Evolutionary conservation across 2,888 invertebrate species (phyloP), one percentile per base, ranked within the genome.

Genomic region (Phaonia tiefii): DNA sequence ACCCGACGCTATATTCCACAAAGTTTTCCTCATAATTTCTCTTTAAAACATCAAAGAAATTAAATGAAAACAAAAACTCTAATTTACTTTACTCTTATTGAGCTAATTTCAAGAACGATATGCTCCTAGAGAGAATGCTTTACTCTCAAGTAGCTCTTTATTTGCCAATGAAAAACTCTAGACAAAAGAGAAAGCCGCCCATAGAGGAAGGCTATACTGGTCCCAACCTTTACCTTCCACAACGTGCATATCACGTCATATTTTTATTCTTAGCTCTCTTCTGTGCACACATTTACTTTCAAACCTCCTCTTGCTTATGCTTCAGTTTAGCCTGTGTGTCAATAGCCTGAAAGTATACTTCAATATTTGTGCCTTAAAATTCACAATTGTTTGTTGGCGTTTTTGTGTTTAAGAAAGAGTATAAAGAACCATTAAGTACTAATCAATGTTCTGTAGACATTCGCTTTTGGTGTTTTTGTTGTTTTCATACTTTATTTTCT

Each of bases 281-380:
- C 11, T 51, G 17, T 3, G 51, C 51, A 31, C 8, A 31, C 51
- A 51, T 51, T 51, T 17, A 20, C 2, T 8, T 51, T 51, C 15
- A 49, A 17, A 1, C 51, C 5, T 5, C 51, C 51, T 51, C 8
- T 31, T 8, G 31, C 31, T 31, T 31, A 31, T 5, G 49, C 49
- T 49, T 49, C 49, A 15, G 8, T 8, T 51, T 51, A 5, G 10
- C 51, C 17, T 51, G 10, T 51, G 13, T 44, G 17, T 39, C 56
- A 77, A 74, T 74, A 77, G 77, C 80, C 71, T 74, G 51, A 71
- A 80, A 80, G 72, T 80, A 73, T 80, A 67, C 71, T 67, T 76
- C 44, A 25, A 31, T 31, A 17, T 31, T 74, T 67, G 60, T 20
- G 46, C 13, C 39, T 65, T 51, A 22, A 26, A 56, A 56, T 11